These are phyloP conservation scores for Cyprinodon diabolis DNA, from an alignment of 2,797 vertebrate genomes.

Conservation along the genomic window DNA sequence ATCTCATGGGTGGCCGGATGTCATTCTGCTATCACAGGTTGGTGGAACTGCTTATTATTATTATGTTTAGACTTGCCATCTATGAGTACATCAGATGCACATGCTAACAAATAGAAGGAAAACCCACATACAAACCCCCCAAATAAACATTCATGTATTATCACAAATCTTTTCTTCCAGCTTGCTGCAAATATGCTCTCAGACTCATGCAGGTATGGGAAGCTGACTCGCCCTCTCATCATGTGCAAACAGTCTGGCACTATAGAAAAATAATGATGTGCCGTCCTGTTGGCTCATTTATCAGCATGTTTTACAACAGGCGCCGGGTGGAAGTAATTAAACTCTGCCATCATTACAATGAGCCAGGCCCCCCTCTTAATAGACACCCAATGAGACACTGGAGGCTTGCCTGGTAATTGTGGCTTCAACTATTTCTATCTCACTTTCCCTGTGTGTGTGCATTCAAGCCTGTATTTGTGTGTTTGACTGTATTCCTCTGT, in stretches of 20 bases:
- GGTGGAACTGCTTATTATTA: slow-evolving; percentile 37
- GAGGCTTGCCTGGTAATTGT: slow-evolving; percentile 94
- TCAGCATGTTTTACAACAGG: slow-evolving; percentile 99
- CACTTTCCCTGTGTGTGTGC: slow-evolving; percentile 16
- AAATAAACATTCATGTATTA: background rate
- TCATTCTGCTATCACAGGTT: slow-evolving; percentile 22
- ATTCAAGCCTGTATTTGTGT: slow-evolving; percentile 17
- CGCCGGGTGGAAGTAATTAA: slow-evolving; percentile 99
- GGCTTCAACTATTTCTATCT: slow-evolving; percentile 79
- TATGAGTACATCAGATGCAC: slow-evolving; percentile 35
- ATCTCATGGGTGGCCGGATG: slow-evolving; percentile 52
- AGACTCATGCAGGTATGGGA: slow-evolving; percentile 74
- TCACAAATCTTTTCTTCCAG: slow-evolving; percentile 32
- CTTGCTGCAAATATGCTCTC: slow-evolving; percentile 27
- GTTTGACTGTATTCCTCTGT: slow-evolving; percentile 66
- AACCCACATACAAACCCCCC: slow-evolving; percentile 5
- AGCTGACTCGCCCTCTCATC: slow-evolving; percentile 84
- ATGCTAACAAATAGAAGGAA: slow-evolving; percentile 14
- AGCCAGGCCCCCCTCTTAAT: slow-evolving; percentile 96
- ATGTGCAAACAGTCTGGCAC: slow-evolving; percentile 91
- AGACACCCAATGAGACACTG: slow-evolving; percentile 97
- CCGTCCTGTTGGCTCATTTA: slow-evolving; percentile 97
- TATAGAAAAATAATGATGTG: slow-evolving; percentile 95
- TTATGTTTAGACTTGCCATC: slow-evolving; percentile 49
- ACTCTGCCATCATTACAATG: slow-evolving; percentile 98